These are phyloP conservation scores for Lepidostoma basale DNA, from an alignment of 1,140 invertebrate species.

Conservation along the genomic window DNA sequence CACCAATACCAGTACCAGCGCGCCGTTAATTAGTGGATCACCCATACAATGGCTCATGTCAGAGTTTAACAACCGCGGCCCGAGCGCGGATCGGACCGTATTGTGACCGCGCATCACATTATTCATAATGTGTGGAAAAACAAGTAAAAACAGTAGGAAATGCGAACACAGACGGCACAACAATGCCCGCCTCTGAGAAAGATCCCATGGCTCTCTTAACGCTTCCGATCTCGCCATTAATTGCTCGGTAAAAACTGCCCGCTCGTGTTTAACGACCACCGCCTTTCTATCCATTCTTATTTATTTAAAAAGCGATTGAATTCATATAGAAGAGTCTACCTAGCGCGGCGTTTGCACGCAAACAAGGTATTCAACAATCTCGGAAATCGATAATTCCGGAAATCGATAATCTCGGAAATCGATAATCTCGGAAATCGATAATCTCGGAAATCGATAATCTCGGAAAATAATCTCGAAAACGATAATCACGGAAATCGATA, in stretches of 20 bases:
- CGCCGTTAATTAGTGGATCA: not conserved
- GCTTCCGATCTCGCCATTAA: slow-evolving; percentile 14
- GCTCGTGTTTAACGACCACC: not conserved
- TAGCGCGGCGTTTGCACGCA: too few species aligned
- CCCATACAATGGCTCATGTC: not conserved
- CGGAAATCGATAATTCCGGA: too few species aligned
- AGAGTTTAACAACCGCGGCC: slow-evolving; percentile 6
- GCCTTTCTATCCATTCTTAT: slow-evolving; percentile 17
- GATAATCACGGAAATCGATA: too few species aligned
- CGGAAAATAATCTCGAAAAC: too few species aligned
- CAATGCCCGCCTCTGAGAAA: not conserved
- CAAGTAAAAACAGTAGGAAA: slow-evolving; percentile 15
- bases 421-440: too few species aligned
- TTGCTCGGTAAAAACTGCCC: slow-evolving; percentile 25
- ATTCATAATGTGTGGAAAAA: slow-evolving; percentile 26
- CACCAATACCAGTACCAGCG: not conserved
- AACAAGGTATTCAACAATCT: too few species aligned
- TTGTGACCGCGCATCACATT: slow-evolving; percentile 23
- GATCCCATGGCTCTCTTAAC: slow-evolving; percentile 20
- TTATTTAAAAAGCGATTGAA: not conserved
- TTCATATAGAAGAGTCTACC: too few species aligned
- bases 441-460: too few species aligned
- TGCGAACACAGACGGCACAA: slow-evolving; percentile 20
- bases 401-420: too few species aligned
- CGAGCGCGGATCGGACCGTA: slow-evolving; percentile 2